phyloP scores from a whole-genome alignment of 2,797 vertebrate genomes.

The Gastrophryne carolinensis region DNA sequence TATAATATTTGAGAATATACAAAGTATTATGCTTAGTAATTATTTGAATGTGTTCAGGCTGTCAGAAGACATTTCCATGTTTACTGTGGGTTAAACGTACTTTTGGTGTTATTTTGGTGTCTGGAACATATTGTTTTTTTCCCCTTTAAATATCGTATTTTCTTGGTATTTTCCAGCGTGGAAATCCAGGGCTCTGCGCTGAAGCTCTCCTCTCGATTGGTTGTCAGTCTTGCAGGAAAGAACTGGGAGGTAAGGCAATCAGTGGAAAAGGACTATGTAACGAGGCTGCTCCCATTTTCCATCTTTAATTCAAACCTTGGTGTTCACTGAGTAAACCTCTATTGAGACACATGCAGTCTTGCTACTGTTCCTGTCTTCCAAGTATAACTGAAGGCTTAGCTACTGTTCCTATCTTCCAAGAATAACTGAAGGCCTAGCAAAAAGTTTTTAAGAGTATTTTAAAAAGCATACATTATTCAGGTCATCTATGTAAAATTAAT shows the following conservation, averaged over 20 bases:
- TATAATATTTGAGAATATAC: no score
- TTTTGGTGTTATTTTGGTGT: slow-evolving; percentile 11
- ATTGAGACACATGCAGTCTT: no score
- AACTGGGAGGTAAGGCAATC: slow-evolving; percentile 74
- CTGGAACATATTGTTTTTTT: slow-evolving; percentile 40
- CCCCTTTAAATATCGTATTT: slow-evolving; percentile 43
- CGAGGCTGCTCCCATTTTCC: not conserved
- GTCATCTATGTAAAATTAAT: no score
- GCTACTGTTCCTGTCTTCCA: no score
- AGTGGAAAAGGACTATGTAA: not conserved
- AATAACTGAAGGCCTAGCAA: no score
- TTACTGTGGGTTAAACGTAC: slow-evolving; percentile 16
- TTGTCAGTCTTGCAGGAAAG: slow-evolving; percentile 68
- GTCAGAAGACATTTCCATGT: slow-evolving; percentile 28
- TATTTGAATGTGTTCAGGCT: slow-evolving; percentile 34
- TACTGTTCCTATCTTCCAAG: no score
- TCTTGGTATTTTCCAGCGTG: slow-evolving; percentile 74
- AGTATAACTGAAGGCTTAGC: no score
- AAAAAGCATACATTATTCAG: no score
- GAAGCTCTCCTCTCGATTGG: slow-evolving; percentile 77
- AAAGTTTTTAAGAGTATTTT: no score
- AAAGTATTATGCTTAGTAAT: no score
- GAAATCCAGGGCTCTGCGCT: slow-evolving; percentile 82
- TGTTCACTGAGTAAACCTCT: no score
- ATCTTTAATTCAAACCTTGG: no score